Evolutionary conservation across 2,888 invertebrate genomes (phyloP), one percentile per base, ranked within the genome.

Genomic region (Aphodius sticticus): DNA sequence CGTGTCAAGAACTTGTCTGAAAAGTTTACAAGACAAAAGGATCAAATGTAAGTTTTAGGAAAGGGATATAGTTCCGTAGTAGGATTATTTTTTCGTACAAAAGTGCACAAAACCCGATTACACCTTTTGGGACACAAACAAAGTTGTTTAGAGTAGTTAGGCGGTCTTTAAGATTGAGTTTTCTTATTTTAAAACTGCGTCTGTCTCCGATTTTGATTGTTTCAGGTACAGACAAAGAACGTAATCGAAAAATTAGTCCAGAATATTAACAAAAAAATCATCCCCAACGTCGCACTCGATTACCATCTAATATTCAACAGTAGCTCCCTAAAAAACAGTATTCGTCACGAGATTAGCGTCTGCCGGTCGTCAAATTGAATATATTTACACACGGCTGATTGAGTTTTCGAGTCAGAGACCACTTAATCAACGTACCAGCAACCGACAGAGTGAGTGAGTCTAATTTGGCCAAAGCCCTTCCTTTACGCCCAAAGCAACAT

Each of bases 401-500:
- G 53, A 12, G 53, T 53, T 53, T 53, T 53, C 53, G 7, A 53
- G 53, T 53, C 53, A 53, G 7, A 53, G 53, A 53, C 9, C 53
- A 53, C 53, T 53, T 53, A 53, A 53, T 53, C 53, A 53, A 53
- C 53, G 53, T 53, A 53, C 53, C 53, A 53, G 53, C 53, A 53
- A 53, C 9, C 53, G 12, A 53, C 7, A 7, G 53, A 53, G 9
- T 9, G 53, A 53, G 26, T 26, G 26, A 26, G 26, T 26, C 26
- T 26, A 1, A 26, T 26, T 26, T 26, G 26, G 53, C 53, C 53
- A 53, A 12, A 53, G 2, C 12, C 53, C 2, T 7, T 5, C 53
- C 53, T 53, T 53, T 53, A 53, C 53, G 12, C 53, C 53, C 53
- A 53, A 53, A 53, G 6, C 12, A 12, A 53, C 53, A 12, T 53